Conservation (phyloP, 2,888 invertebrate genomes). For the Colostygia pectinataria region DNA sequence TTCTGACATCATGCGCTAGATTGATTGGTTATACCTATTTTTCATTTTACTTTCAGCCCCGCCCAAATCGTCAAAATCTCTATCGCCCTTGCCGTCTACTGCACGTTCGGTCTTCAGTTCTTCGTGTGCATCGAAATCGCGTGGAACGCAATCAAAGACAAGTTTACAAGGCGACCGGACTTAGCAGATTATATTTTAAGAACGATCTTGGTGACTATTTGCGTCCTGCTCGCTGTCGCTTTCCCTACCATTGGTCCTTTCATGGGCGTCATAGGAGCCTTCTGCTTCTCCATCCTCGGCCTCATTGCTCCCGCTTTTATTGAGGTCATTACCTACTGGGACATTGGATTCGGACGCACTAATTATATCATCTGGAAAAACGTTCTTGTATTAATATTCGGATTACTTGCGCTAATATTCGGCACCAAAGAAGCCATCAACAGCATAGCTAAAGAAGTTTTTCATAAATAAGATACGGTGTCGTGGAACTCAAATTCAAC, state of each 20-base stretch:
- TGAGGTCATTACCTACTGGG: conserved; percentile 93
- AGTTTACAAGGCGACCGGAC: conserved; percentile 85
- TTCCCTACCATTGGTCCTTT: conserved; percentile 95
- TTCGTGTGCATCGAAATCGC: conserved; percentile 97
- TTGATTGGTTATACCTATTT: background rate
- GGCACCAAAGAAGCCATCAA: conserved; percentile 82
- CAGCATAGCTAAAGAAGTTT: conserved; percentile 50
- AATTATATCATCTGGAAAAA: conserved; percentile 92
- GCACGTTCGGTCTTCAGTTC: conserved; percentile 98
- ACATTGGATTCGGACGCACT: conserved; percentile 88
- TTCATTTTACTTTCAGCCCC: conserved; percentile 81
- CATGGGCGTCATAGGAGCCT: conserved; percentile 95
- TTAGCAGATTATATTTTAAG: conserved; percentile 90
- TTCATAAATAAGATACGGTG: conserved; percentile 33
- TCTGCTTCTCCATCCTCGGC: conserved; percentile 96
- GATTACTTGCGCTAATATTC: conserved; percentile 90
- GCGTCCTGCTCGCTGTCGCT: conserved; percentile 90
- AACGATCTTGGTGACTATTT: conserved; percentile 85
- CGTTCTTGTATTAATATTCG: conserved; percentile 87
- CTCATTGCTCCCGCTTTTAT: conserved; percentile 93
- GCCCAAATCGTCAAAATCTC: conserved; percentile 93
- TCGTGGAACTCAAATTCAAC: conserved; percentile 18
- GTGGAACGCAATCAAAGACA: conserved; percentile 92
- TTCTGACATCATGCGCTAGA: no score
- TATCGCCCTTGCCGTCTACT: conserved; percentile 95